These are phyloP conservation scores for Chrysomallon squamiferum DNA, from an alignment of 1,140 invertebrate genomes.

Conservation along the genomic window DNA sequence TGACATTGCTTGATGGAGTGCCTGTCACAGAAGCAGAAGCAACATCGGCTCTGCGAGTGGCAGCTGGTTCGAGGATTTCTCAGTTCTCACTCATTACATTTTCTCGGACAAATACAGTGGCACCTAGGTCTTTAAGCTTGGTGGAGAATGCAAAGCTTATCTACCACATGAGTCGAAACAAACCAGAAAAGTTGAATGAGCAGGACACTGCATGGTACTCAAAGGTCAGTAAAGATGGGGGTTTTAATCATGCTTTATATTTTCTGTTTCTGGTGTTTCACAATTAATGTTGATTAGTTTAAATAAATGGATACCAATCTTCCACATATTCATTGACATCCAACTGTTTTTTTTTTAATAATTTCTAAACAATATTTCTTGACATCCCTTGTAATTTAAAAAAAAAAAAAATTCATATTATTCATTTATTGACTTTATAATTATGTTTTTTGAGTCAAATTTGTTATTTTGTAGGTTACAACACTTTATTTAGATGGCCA, in stretches of 20 bases:
- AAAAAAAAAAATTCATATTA: too few species aligned
- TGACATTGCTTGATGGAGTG: constrained; percentile 50
- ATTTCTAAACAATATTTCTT: neutral
- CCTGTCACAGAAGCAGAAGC: constrained; percentile 51
- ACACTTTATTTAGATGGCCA: constrained; percentile 54
- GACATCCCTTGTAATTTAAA: too few species aligned
- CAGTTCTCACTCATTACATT: constrained; percentile 55
- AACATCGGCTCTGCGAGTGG: constrained; percentile 51
- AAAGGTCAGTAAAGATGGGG: constrained; percentile 35
- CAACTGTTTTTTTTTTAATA: too few species aligned
- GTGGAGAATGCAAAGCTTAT: constrained; percentile 43
- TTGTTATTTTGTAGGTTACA: too few species aligned
- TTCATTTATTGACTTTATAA: too few species aligned
- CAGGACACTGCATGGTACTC: constrained; percentile 51
- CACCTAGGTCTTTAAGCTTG: constrained; percentile 51
- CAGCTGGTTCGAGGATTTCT: constrained; percentile 58
- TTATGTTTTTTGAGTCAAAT: too few species aligned
- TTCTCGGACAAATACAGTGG: constrained; percentile 42
- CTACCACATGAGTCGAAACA: constrained; percentile 37
- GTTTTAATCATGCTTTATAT: neutral
- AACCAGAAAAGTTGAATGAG: constrained; percentile 50
- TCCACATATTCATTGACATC: too few species aligned
- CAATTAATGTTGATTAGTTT: too few species aligned
- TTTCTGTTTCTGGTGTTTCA: too few species aligned
- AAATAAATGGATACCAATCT: too few species aligned